Conservation (phyloP, 2,888 invertebrate species). For the Halictus quadricinctus region DNA sequence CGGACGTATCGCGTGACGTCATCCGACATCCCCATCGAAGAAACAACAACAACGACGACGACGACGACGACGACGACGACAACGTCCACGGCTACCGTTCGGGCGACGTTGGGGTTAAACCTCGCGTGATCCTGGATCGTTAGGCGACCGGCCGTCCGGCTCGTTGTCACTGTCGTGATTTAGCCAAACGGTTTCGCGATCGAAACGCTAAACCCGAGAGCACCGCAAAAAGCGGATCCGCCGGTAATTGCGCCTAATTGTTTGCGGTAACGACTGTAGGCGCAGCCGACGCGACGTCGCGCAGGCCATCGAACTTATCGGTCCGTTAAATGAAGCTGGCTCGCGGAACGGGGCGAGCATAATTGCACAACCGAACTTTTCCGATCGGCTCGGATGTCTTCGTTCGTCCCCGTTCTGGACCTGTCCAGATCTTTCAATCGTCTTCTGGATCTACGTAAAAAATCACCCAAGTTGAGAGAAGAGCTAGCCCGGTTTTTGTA, state of each 20-base stretch:
- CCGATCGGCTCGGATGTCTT: neutral
- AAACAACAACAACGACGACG: neutral
- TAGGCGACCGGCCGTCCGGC: constrained; percentile 14
- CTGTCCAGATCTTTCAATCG: neutral
- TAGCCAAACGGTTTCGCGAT: constrained; percentile 33
- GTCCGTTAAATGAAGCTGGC: constrained; percentile 49
- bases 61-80: neutral
- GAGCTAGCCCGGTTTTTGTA: too few species aligned
- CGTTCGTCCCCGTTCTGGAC: neutral
- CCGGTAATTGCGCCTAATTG: constrained; percentile 50
- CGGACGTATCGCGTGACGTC: neutral
- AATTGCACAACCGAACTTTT: neutral
- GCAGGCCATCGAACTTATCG: constrained; percentile 41
- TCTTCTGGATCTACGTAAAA: neutral
- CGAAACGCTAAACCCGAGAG: constrained; percentile 49
- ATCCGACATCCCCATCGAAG: neutral
- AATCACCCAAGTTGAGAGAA: neutral
- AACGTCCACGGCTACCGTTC: neutral
- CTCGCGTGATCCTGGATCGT: constrained; percentile 24
- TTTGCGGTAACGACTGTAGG: constrained; percentile 54
- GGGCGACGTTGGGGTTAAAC: neutral
- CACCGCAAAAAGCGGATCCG: constrained; percentile 44
- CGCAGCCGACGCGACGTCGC: constrained; percentile 40
- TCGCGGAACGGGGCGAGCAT: neutral
- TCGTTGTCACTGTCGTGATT: constrained; percentile 47